Percentiles rank a stretch among this genome's conserved stretches.
Evolutionary conservation across 1,140 invertebrate species (phyloP).

Genomic region (Drosophila obscura): DNA sequence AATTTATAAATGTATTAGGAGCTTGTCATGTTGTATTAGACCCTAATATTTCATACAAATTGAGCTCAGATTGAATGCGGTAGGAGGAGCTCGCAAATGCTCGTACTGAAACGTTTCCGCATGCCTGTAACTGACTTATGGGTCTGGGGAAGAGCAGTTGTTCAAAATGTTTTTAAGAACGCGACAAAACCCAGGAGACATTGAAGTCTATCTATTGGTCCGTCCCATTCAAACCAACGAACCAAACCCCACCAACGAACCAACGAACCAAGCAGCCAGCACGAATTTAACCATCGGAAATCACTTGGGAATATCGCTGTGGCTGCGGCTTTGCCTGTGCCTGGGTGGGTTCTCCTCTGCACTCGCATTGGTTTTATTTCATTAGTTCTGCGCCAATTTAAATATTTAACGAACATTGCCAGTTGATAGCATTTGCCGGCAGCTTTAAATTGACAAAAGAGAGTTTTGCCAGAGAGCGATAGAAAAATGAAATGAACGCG

Average conservation of each 20-base stretch:
- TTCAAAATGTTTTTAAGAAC: too few relatives aligned
- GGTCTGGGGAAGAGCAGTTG: too few relatives aligned
- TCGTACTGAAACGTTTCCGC: too few relatives aligned
- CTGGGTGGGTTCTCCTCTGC: neutral
- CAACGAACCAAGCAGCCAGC: constrained; percentile 46
- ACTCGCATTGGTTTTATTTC: constrained; percentile 72
- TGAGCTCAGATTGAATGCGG: constrained; percentile 29
- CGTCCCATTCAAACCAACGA: neutral
- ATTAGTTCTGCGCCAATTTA: constrained; percentile 76
- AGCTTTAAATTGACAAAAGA: constrained; percentile 73
- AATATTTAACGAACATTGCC: constrained; percentile 75
- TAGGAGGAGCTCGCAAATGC: neutral
- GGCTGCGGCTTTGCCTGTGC: too few relatives aligned
- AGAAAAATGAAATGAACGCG: constrained; percentile 24
- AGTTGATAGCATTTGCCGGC: constrained; percentile 65
- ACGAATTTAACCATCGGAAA: constrained; percentile 64
- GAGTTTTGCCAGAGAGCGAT: neutral
- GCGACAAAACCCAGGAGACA: constrained; percentile 1
- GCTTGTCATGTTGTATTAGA: too few relatives aligned
- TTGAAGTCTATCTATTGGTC: neutral
- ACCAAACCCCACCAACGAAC: neutral
- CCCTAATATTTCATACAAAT: too few relatives aligned
- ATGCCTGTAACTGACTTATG: too few relatives aligned
- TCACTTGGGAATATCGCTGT: constrained; percentile 53
- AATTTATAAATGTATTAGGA: too few relatives aligned